Conservation (phyloP, 2,888 invertebrate species). For the Tachina lurida region DNA sequence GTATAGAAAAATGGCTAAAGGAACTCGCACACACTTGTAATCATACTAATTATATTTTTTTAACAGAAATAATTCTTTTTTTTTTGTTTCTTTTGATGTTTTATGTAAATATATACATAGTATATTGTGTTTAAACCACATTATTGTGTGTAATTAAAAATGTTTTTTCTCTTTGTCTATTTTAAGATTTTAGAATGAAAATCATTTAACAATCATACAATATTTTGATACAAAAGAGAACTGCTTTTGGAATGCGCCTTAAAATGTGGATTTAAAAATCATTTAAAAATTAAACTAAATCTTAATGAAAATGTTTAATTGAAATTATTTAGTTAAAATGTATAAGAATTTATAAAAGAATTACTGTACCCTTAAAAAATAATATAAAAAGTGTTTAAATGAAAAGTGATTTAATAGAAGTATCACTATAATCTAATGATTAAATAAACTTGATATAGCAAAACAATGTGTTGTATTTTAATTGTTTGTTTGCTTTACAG, state of each 20-base stretch:
- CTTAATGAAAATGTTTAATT: conserved; percentile 59
- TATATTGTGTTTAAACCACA: conserved; percentile 28
- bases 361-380: conserved; percentile 56
- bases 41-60: neutral
- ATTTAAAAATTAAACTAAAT: conserved; percentile 43
- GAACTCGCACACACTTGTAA: neutral
- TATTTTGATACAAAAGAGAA: conserved; percentile 64
- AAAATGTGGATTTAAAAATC: conserved; percentile 69
- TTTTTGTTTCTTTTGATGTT: conserved; percentile 27
- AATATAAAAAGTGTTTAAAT: conserved; percentile 51
- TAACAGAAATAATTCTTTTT: neutral
- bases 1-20: neutral
- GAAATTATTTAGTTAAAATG: conserved; percentile 70
- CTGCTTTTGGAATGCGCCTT: conserved; percentile 71
- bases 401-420: conserved; percentile 60
- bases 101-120: conserved; percentile 38
- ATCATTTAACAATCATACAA: conserved; percentile 58
- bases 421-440: conserved; percentile 52
- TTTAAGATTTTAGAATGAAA: conserved; percentile 76
- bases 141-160: conserved; percentile 48
- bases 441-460: conserved; percentile 50
- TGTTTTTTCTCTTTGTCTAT: conserved; percentile 67
- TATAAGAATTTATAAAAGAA: conserved; percentile 66
- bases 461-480: conserved; percentile 12
- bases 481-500: neutral